Evolutionary conservation across 1,140 invertebrate species (phyloP), one percentile per base, ranked within the genome.

Genomic region (Carposina sasakii): DNA sequence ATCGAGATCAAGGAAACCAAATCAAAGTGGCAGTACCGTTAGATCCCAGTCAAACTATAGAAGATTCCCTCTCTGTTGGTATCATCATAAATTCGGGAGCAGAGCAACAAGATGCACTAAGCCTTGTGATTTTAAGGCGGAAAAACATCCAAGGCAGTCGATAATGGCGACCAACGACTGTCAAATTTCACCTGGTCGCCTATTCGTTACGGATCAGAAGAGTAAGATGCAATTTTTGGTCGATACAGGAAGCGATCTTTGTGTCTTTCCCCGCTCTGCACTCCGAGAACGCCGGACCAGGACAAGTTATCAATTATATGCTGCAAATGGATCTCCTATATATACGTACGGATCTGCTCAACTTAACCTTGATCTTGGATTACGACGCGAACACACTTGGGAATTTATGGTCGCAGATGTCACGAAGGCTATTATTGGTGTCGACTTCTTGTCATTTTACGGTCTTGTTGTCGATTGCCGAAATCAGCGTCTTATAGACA

Each of bases 141-240:
- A n/a, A 33, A 52, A 52, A 52, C 36, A 24, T 12, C 15, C 10
- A 12, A 28, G 50, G 43, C 50, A 52, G 34, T 52, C 36, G 16
- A 12, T 47, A 36, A 47, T 47, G 44, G 42, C 42, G 42, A 20
- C 30, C 6, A 19, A 16, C 23, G 47, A 49, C 19, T 49, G 37
- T 26, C 37, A 34, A 1, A 36, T 24, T 15, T 28, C 24, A 15
- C 31, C 37, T 39, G 47, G 47, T 34, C 47, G 47, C 34, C 34
- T 49, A 20, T 49, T 49, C 16, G 24, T 49, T 8, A 49, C 36
- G 3, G 47, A 49, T 28, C 47, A 26, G 9, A 26, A 4, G 22
- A 30, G 36, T 21, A 41, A 40, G 15, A 41, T 49, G 19, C 24
- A 40, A 31, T 21, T 40, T 41, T 23, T 39, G n/a, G n/a, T n/a